Base-by-base conservation (phyloP, 2,797 vertebrate genomes). In the Sebastes baramenuke region DNA sequence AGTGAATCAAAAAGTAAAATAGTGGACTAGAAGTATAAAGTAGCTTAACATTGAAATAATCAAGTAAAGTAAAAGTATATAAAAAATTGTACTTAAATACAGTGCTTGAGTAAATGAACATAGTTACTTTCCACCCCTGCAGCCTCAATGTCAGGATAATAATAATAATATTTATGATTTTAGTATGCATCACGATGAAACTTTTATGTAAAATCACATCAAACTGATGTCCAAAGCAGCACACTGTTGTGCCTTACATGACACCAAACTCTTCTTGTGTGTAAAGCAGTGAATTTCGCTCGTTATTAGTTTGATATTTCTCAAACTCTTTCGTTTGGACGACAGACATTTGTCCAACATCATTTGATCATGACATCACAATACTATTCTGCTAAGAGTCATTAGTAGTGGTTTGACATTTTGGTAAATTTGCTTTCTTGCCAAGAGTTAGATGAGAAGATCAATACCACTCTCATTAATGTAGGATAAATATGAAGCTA, bases 131-230 rank as follows among this genome's bases (percentile, higher is more conserved):
- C 42, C 42, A 18, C 42, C 42, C 7, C 42, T 46, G 42, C 7
- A 46, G 42, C 16, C 42, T 29, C 25, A 29, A 29, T 20, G 5
- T 29, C 27, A 29, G 27, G 24, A 20, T 29, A 59, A 18, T 16
- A 32, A 54, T 24, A 42, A 0, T 0, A 34, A 55, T 34, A 16
- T 34, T 16, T 4, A 52, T 34, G n/a, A 55, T 34, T 34, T 34
- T 52, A 55, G 13, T 55, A 36, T 56, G 67, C 67, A 58, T 73
- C 13, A 34, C 7, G 29, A 25, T 52, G 30, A 62, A 4, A 42
- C 14, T 42, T 42, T 5, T 14, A 18, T 49, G 11, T 30, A 38
- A 65, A 25, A 25, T 61, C 30, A 24, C 29, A 34, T 69, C 52
- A 34, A 32, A 22, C 18, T n/a, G 49, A 42, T 42, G 38, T 42